A percentile compares a stretch with the other conserved stretches of the same genome.
phyloP scores from a whole-genome alignment of 2,113 vertebrate species.

The Blennius ocellaris region DNA sequence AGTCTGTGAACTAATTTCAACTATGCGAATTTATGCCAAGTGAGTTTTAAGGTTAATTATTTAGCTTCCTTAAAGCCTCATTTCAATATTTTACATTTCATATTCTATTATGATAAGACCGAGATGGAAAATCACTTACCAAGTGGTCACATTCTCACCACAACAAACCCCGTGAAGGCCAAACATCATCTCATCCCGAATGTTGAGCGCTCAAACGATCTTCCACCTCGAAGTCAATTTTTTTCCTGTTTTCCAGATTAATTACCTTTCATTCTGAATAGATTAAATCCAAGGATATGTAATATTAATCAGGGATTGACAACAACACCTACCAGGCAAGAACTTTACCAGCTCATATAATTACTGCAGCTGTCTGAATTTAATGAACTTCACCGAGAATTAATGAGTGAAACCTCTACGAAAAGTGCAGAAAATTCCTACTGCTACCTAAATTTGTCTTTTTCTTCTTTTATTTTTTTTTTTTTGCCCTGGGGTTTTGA shows the following conservation, averaged over 20 bases:
- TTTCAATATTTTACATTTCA: too few relatives aligned
- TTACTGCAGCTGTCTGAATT: constrained; percentile 44
- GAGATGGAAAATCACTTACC: too few relatives aligned
- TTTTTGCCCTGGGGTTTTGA: neutral
- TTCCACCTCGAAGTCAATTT: neutral
- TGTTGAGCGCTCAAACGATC: neutral
- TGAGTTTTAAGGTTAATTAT: too few relatives aligned
- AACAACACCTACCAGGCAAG: constrained; percentile 23
- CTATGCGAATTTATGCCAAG: too few relatives aligned
- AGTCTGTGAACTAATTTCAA: too few relatives aligned
- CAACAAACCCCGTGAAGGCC: too few relatives aligned
- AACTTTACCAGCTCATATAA: constrained; percentile 23
- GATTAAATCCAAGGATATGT: constrained; percentile 27
- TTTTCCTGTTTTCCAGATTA: neutral
- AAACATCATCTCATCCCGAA: too few relatives aligned
- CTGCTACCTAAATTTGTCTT: neutral
- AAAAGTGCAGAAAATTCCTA: neutral
- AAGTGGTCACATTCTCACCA: too few relatives aligned
- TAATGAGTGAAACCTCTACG: neutral
- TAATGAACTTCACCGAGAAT: constrained; percentile 41
- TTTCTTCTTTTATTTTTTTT: neutral
- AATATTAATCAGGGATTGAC: constrained; percentile 40
- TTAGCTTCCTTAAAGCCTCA: too few relatives aligned
- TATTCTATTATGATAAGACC: too few relatives aligned
- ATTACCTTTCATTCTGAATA: neutral